Evolutionary conservation across 1,140 invertebrate species (phyloP).

Genomic region (Drosophila chauvacae): DNA sequence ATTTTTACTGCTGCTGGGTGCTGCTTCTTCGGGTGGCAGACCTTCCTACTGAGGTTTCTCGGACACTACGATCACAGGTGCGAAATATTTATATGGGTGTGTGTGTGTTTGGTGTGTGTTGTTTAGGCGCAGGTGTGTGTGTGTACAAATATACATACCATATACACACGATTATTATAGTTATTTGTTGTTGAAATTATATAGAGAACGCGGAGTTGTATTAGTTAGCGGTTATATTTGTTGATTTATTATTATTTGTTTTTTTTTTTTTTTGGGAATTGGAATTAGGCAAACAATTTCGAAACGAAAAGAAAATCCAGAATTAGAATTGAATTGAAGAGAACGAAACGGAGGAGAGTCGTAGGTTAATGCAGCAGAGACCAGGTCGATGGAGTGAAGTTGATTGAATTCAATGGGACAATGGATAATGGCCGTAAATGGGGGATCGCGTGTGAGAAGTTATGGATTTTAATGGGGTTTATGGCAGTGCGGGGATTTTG

Average conservation of each 20-base stretch:
- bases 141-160: conserved; percentile 82
- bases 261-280: conserved; percentile 14
- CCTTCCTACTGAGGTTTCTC: conserved; percentile 73
- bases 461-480: conserved; percentile 18
- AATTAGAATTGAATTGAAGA: conserved; percentile 48
- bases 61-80: conserved; percentile 59
- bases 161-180: conserved; percentile 65
- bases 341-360: conserved; percentile 20
- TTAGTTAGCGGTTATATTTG: conserved; percentile 30
- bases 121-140: conserved; percentile 27
- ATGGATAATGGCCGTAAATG: conserved; percentile 33
- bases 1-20: conserved; percentile 36
- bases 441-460: conserved; percentile 40
- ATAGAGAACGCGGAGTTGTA: conserved; percentile 58
- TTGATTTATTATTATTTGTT: conserved; percentile 14
- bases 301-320: conserved; percentile 69
- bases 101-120: conserved; percentile 17
- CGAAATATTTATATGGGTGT: neutral
- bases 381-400: conserved; percentile 33
- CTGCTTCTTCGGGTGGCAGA: conserved; percentile 3
- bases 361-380: conserved; percentile 48
- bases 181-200: conserved; percentile 48
- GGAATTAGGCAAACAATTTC: conserved; percentile 49
- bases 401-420: conserved; percentile 18
- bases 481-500: conserved; percentile 26